Conservation (phyloP, 1,140 invertebrate species). For the Phocides pigmalion region DNA sequence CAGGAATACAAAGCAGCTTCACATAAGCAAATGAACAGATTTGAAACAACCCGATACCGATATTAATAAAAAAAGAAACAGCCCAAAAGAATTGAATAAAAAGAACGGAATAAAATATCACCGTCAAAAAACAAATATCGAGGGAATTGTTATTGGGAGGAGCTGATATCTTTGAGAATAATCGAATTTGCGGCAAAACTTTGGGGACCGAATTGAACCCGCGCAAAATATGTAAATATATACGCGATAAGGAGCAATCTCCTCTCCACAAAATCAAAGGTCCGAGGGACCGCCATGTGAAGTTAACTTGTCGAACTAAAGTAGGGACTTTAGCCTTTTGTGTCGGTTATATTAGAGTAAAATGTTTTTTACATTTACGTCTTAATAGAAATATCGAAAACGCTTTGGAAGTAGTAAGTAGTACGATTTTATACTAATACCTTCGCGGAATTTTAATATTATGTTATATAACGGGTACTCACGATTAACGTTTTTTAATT, state of each 20-base stretch:
- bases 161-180: slow-evolving; percentile 40
- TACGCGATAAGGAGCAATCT: slow-evolving; percentile 28
- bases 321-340: slow-evolving; percentile 2
- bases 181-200: slow-evolving; percentile 42
- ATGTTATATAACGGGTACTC: too few relatives aligned
- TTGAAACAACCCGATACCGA: slow-evolving; percentile 18
- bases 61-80: slow-evolving; percentile 39
- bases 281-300: slow-evolving; percentile 11
- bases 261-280: slow-evolving; percentile 37
- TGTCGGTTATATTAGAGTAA: slow-evolving; percentile 14
- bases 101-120: slow-evolving; percentile 34
- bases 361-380: neutral
- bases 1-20: slow-evolving; percentile 4
- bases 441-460: too few relatives aligned
- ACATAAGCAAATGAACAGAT: slow-evolving; percentile 9
- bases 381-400: too few relatives aligned
- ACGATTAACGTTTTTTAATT: too few relatives aligned
- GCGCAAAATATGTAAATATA: slow-evolving; percentile 40
- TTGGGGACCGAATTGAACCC: slow-evolving; percentile 32
- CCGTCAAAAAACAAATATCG: slow-evolving; percentile 38
- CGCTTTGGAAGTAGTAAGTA: too few relatives aligned
- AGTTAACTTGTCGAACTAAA: slow-evolving; percentile 20
- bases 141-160: slow-evolving; percentile 41
- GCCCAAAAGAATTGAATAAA: slow-evolving; percentile 40
- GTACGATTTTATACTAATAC: too few relatives aligned